Evolutionary conservation across 2,888 invertebrate species (phyloP).

Genomic region (Myopa testacea): DNA sequence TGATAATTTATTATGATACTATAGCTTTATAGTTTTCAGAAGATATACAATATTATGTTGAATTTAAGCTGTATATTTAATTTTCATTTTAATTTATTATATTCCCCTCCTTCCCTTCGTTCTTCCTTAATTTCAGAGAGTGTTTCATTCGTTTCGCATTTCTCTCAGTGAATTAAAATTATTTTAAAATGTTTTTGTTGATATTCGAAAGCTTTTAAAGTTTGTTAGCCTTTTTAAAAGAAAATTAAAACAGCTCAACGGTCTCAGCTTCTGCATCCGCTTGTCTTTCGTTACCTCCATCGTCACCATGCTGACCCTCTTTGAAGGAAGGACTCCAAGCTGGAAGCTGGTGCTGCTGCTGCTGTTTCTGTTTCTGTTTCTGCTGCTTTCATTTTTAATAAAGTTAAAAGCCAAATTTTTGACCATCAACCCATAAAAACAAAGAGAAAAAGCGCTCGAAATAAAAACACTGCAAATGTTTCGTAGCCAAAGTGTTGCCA

Average conservation of each 20-base stretch:
- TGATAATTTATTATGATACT: too few relatives aligned
- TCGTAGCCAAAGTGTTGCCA: conserved; percentile 36
- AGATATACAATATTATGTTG: too few relatives aligned
- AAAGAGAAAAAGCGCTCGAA: conserved; percentile 16
- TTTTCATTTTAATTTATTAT: too few relatives aligned
- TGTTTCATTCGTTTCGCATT: not conserved
- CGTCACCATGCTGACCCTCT: not conserved
- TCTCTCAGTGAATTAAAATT: not conserved
- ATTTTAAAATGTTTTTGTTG: not conserved
- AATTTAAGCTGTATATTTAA: too few relatives aligned
- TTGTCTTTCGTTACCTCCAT: not conserved
- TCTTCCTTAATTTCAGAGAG: not conserved
- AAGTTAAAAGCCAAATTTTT: conserved; percentile 32
- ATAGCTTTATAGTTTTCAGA: too few relatives aligned
- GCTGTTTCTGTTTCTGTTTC: not conserved
- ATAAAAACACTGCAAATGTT: conserved; percentile 5
- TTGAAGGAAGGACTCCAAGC: not conserved
- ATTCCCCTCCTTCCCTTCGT: too few relatives aligned
- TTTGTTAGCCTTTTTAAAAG: not conserved
- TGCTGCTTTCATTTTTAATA: conserved; percentile 24
- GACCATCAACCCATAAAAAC: conserved; percentile 5
- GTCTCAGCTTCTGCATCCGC: too few relatives aligned
- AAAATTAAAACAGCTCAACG: not conserved
- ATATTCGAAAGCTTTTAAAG: not conserved
- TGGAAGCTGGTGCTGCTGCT: not conserved